phyloP scores from a whole-genome alignment of 92 coral and sea anemone genomes.

The Parazoanthus swiftii region DNA sequence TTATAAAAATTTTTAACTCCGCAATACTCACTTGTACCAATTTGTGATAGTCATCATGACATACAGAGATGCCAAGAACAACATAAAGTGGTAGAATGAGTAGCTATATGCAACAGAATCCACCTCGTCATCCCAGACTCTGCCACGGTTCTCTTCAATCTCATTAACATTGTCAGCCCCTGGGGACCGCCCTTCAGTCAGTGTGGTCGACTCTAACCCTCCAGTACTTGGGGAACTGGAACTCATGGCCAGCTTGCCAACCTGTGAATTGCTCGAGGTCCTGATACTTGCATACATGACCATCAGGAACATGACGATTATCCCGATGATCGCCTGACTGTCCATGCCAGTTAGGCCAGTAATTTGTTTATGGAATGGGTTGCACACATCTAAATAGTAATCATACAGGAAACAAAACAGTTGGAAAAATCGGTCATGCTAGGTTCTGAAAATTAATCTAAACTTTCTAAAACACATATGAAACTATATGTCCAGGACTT shows the following conservation, averaged over 20 bases:
- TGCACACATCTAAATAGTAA: conserved; percentile 63
- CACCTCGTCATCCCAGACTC: conserved; percentile 78
- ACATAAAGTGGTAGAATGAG: conserved; percentile 81
- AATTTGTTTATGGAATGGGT: conserved; percentile 41
- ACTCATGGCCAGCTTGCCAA: conserved; percentile 65
- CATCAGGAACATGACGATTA: conserved; percentile 80
- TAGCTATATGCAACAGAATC: conserved; percentile 82
- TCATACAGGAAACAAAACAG: neutral
- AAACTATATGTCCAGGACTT: too few species aligned
- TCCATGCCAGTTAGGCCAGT: conserved; percentile 69
- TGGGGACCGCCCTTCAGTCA: conserved; percentile 45
- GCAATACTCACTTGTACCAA: conserved; percentile 81
- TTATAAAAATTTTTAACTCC: neutral
- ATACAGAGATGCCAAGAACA: conserved; percentile 76
- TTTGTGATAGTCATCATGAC: conserved; percentile 92
- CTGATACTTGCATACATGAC: conserved; percentile 81
- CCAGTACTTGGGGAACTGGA: conserved; percentile 31
- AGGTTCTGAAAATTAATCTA: too few species aligned
- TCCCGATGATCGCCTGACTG: conserved; percentile 73
- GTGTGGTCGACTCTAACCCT: conserved; percentile 62
- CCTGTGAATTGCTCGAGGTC: conserved; percentile 81
- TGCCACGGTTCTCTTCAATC: conserved; percentile 59
- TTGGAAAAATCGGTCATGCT: too few species aligned
- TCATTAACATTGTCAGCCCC: conserved; percentile 58
- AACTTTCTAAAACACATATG: too few species aligned